phyloP scores from a whole-genome alignment of 64 coral and sea anemone species.

The Cladopsammia gracilis region DNA sequence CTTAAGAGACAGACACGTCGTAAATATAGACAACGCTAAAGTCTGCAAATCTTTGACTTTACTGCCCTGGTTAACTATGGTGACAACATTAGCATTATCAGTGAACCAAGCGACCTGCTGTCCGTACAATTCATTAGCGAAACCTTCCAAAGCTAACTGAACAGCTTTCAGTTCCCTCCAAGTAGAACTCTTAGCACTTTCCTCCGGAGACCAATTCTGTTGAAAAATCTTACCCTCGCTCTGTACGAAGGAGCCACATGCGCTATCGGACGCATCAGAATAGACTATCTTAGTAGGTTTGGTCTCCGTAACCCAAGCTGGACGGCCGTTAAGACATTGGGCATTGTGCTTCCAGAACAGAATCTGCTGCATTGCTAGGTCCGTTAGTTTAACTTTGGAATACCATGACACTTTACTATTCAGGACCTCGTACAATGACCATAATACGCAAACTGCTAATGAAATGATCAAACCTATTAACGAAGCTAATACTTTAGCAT shows the following conservation, averaged over 20 bases:
- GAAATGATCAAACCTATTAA: slow-evolving; percentile 5
- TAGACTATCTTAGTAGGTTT: slow-evolving; percentile 15
- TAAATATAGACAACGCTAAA: slow-evolving; percentile 24
- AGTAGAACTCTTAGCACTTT: slow-evolving; percentile 24
- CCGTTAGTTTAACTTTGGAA: background rate
- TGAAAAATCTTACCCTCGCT: slow-evolving; percentile 58
- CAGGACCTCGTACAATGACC: background rate
- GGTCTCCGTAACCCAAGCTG: background rate
- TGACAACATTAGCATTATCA: slow-evolving; percentile 47
- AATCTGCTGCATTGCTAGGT: background rate
- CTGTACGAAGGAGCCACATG: slow-evolving; percentile 33
- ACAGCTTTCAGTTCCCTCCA: slow-evolving; percentile 42
- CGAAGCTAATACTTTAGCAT: background rate
- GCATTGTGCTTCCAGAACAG: slow-evolving; percentile 31
- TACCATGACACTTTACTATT: background rate
- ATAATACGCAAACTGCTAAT: slow-evolving; percentile 3
- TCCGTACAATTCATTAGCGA: background rate
- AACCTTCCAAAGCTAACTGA: background rate
- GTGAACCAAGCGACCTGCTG: slow-evolving; percentile 35
- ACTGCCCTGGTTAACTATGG: slow-evolving; percentile 18
- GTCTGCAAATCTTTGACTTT: slow-evolving; percentile 18
- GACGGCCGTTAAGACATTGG: background rate
- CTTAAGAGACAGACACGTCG: background rate
- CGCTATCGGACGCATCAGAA: slow-evolving; percentile 18
- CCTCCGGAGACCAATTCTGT: slow-evolving; percentile 45